phyloP scores from a whole-genome alignment of 2,888 invertebrate genomes.

The Mimas tiliae region DNA sequence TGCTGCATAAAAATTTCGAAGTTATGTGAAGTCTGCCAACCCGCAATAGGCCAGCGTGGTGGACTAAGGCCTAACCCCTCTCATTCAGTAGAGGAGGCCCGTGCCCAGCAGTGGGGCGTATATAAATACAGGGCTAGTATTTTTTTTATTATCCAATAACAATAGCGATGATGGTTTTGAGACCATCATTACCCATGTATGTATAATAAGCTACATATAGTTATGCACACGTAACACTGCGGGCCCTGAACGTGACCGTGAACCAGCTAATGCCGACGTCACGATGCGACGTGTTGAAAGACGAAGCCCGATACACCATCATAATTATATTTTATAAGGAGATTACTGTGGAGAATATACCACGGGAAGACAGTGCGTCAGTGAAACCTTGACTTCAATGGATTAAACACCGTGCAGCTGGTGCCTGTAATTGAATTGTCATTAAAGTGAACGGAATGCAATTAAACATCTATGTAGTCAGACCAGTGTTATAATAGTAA shows the following conservation, averaged over 20 bases:
- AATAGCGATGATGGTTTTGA: too few species aligned
- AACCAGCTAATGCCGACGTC: slow-evolving; percentile 52
- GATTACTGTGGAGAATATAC: slow-evolving; percentile 46
- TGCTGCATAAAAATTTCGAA: too few species aligned
- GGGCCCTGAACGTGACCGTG: slow-evolving; percentile 73
- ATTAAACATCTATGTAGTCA: not conserved
- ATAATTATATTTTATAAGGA: slow-evolving; percentile 60
- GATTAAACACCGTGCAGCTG: slow-evolving; percentile 32
- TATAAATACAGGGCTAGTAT: too few species aligned
- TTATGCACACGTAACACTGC: slow-evolving; percentile 22
- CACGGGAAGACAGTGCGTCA: slow-evolving; percentile 28
- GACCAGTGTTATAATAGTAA: not conserved
- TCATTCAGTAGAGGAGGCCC: too few species aligned
- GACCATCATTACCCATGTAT: not conserved
- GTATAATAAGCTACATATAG: not conserved
- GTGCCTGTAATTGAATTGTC: slow-evolving; percentile 32
- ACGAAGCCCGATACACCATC: slow-evolving; percentile 60
- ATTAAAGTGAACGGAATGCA: slow-evolving; percentile 26
- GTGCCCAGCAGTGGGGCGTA: too few species aligned
- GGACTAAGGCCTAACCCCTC: too few species aligned
- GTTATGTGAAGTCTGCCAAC: too few species aligned
- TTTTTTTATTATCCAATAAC: too few species aligned
- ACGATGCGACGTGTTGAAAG: slow-evolving; percentile 55
- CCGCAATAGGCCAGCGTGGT: too few species aligned
- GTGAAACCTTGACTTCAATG: slow-evolving; percentile 40